phyloP scores from a whole-genome alignment of 2,113 vertebrate genomes.

The Spermophilus dauricus region DNA sequence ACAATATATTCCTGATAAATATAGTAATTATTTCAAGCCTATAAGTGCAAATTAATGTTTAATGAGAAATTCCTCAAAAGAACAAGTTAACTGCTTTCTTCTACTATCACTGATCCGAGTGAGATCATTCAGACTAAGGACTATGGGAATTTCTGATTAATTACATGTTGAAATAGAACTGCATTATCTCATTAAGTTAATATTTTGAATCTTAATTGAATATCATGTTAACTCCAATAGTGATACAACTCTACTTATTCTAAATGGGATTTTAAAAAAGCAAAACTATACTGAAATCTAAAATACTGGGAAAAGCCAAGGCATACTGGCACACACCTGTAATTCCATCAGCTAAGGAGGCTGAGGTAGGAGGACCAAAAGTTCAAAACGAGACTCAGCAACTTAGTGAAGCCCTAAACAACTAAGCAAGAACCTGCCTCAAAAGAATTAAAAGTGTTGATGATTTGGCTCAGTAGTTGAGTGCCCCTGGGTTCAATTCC shows the following conservation, averaged over 20 bases:
- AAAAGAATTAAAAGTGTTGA: too few species aligned
- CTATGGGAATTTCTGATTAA: not conserved
- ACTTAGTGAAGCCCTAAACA: too few species aligned
- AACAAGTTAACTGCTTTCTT: not conserved
- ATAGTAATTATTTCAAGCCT: not conserved
- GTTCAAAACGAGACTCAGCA: too few species aligned
- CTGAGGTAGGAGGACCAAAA: too few species aligned
- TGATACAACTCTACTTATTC: not conserved
- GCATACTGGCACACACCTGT: too few species aligned
- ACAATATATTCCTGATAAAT: not conserved
- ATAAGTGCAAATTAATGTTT: not conserved
- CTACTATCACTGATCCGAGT: conserved; percentile 28
- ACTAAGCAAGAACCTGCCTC: too few species aligned
- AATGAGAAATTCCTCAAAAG: not conserved
- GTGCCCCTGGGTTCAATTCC: too few species aligned
- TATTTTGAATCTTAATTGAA: not conserved
- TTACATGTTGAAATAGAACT: not conserved
- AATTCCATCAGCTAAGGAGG: too few species aligned
- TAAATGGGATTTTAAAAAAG: not conserved
- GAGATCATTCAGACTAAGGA: not conserved
- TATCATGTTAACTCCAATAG: not conserved
- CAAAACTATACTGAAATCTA: not conserved
- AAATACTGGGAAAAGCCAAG: too few species aligned
- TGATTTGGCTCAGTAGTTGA: too few species aligned
- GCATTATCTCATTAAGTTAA: not conserved